Base-by-base conservation (phyloP, 2,113 vertebrate genomes). In the Campylorhamphus procurvoides region DNA sequence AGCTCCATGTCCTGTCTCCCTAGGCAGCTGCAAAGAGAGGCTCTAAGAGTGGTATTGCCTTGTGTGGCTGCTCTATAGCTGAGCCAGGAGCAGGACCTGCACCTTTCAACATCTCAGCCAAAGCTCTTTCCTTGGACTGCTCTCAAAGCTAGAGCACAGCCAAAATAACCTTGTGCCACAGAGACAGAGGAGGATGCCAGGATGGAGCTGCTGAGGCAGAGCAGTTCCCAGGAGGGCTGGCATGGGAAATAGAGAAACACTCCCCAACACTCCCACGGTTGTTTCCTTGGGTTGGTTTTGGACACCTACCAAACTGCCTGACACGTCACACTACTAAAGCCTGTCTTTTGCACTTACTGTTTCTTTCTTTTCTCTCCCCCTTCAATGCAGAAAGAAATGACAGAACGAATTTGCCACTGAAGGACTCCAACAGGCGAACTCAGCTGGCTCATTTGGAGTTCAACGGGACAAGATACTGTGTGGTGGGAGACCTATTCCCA, bases 351-450 rank as follows among this genome's bases (percentile, higher is more conserved):
- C 50, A 47, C 69, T 96, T 60, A 87, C 25, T 28, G 58, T 47
- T 96, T 47, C 77, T 85, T 89, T 81, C 35, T 75, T 76, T 83
- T 97, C 78, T 93, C 74, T 95, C 12, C 20, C 8, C 7, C 24
- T 85, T 97, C 93, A 90, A 95, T 84, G 68, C 98, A 99, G 99
- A 99, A 96, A 97, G 98, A 98, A 97, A 99, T 99, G 99, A 99
- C 99, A 77, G 99, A 99, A 95, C 98, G 98, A 66, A 99, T 99
- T 96, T 99, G 99, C 96, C 98, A 98, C 88, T 98, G 96, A 98
- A 66, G 53, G 39, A 60, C 58, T 47, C 47, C 47, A 62, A 47
- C 84, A 59, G 37, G n/a, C 0, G 0, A 59, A 50, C 50, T 73
- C 77, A 39, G 67, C 81, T 14, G 68, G 55, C 46, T 94, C 58